Conservation (phyloP, 2,113 vertebrate species). For the Scophthalmus maximus region DNA sequence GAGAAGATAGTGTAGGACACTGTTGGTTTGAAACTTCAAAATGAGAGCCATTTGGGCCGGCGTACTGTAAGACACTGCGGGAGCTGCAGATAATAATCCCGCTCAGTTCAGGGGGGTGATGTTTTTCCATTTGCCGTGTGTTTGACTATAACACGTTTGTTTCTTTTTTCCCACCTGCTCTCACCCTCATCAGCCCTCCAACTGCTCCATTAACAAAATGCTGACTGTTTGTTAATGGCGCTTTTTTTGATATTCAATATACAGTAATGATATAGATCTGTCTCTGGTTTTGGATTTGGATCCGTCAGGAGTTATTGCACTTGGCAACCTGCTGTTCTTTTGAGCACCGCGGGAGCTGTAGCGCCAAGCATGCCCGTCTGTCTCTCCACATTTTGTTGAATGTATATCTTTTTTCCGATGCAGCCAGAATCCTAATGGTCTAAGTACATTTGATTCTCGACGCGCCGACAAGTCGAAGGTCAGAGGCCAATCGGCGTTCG, state of each 20-base stretch:
- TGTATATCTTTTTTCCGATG: slow-evolving; percentile 15
- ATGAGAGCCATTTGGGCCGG: slow-evolving; percentile 49
- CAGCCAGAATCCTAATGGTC: slow-evolving; percentile 30
- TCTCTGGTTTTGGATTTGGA: slow-evolving; percentile 1
- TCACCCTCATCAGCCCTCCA: slow-evolving; percentile 34
- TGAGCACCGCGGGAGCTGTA: slow-evolving; percentile 15
- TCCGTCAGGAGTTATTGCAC: slow-evolving; percentile 11
- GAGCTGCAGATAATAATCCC: slow-evolving; percentile 56
- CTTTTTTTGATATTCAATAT: slow-evolving; percentile 40
- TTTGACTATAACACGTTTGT: slow-evolving; percentile 31
- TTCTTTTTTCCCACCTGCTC: not conserved
- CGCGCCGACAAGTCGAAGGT: too few relatives aligned
- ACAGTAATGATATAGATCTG: slow-evolving; percentile 14
- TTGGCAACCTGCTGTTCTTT: slow-evolving; percentile 6
- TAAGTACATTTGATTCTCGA: too few relatives aligned
- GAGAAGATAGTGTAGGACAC: slow-evolving; percentile 18
- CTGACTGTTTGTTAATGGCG: slow-evolving; percentile 30
- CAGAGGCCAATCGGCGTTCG: too few relatives aligned
- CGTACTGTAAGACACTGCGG: slow-evolving; percentile 43
- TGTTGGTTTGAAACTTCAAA: slow-evolving; percentile 52
- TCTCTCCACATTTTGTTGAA: slow-evolving; percentile 36
- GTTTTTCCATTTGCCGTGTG: slow-evolving; percentile 53
- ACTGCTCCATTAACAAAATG: slow-evolving; percentile 49
- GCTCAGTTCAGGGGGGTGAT: slow-evolving; percentile 50
- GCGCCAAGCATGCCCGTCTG: slow-evolving; percentile 19